These are phyloP conservation scores for Chloroceryle inda DNA, from an alignment of 2,797 vertebrate genomes.

Conservation along the genomic window DNA sequence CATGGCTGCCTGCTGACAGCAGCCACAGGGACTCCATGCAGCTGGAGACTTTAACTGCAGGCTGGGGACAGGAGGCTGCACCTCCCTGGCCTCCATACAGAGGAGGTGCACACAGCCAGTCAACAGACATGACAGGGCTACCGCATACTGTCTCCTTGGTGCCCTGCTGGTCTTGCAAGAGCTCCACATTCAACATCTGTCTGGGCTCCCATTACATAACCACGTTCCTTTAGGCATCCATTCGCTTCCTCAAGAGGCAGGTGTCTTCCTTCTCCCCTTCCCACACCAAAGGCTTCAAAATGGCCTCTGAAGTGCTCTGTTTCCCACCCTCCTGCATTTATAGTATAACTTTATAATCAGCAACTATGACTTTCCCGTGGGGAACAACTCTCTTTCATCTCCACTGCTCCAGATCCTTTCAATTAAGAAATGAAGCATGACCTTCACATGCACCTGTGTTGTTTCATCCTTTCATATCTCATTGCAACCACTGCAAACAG, in stretches of 20 bases:
- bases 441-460: not conserved
- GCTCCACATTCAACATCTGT: fast-evolving
- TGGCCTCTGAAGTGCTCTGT: not conserved
- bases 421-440: not conserved
- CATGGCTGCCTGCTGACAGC: not conserved
- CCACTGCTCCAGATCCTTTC: not conserved
- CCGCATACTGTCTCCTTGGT: not conserved
- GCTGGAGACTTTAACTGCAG: not conserved
- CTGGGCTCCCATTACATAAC: fast-evolving
- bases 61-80: not conserved
- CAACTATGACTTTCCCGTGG: not conserved
- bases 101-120: not conserved
- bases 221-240: not conserved
- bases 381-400: not conserved
- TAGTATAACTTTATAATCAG: not conserved
- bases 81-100: not conserved
- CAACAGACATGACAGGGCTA: not conserved
- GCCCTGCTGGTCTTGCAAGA: not conserved
- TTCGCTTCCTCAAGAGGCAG: not conserved
- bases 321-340: not conserved
- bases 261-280: not conserved
- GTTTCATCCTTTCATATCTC: not conserved
- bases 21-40: fast-evolving
- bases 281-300: not conserved
- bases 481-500: not conserved